These are phyloP conservation scores for Sciurus niger DNA, from an alignment of 2,113 vertebrate genomes.

Conservation along the genomic window DNA sequence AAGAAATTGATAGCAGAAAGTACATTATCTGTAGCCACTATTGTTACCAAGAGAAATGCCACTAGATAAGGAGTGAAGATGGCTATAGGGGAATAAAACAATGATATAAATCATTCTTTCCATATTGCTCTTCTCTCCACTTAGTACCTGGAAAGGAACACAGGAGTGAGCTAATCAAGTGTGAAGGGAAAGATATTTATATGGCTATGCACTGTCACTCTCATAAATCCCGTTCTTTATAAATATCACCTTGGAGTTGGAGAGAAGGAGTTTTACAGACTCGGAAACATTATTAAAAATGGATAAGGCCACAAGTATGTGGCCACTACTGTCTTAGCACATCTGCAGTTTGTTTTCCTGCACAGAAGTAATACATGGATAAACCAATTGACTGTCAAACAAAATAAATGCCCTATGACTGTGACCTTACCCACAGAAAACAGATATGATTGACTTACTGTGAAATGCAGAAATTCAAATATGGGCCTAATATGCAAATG, in stretches of 20 bases:
- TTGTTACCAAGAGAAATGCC: conserved; percentile 51
- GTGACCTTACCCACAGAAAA: conserved; percentile 59
- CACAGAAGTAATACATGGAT: conserved; percentile 41
- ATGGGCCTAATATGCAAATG: conserved; percentile 15
- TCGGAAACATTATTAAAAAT: conserved; percentile 17
- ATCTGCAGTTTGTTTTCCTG: conserved; percentile 81
- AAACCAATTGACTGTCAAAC: conserved; percentile 74
- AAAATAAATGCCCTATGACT: conserved; percentile 63
- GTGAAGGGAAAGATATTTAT: conserved; percentile 32
- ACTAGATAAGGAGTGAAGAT: conserved; percentile 22
- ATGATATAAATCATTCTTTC: conserved; percentile 1
- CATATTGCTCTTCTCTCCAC: background rate
- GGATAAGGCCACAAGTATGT: background rate
- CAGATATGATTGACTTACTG: background rate
- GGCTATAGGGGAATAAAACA: conserved; percentile 22
- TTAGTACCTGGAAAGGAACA: conserved; percentile 22
- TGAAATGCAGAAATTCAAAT: conserved; percentile 69
- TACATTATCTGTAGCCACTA: background rate
- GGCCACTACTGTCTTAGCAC: conserved; percentile 75
- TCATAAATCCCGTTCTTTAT: conserved; percentile 21
- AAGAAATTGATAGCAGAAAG: background rate
- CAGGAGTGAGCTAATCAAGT: background rate
- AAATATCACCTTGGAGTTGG: background rate
- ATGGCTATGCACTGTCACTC: background rate
- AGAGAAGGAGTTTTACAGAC: conserved; percentile 12